Percentiles rank a stretch among this genome's conserved stretches.
These are phyloP conservation scores for Stegodyphus mimosarum DNA, from an alignment of 1,140 invertebrate species.

Conservation along the genomic window DNA sequence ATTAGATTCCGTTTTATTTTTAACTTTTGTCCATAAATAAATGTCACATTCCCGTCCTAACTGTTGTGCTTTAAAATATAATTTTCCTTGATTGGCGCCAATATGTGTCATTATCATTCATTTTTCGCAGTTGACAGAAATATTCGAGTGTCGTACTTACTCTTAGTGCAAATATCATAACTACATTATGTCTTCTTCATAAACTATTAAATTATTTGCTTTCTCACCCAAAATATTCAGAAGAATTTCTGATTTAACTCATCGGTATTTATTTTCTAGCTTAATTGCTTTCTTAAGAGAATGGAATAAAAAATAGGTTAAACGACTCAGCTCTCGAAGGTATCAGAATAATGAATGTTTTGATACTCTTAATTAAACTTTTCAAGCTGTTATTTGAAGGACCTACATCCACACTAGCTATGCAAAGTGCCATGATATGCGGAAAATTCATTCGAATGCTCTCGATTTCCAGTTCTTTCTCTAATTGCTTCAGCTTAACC, in stretches of 20 bases:
- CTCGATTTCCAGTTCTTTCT: not conserved
- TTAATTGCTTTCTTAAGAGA: not conserved
- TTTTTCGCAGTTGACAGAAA: not conserved
- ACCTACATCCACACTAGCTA: not conserved
- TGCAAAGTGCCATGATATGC: too few species aligned
- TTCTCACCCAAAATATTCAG: conserved; percentile 3
- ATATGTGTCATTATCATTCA: conserved; percentile 3
- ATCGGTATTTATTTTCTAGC: not conserved
- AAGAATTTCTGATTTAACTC: not conserved
- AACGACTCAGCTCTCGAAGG: not conserved
- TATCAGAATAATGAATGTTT: not conserved
- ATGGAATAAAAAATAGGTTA: conserved; percentile 8
- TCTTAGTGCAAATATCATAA: not conserved
- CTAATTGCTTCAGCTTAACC: not conserved
- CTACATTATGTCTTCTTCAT: not conserved
- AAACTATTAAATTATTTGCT: not conserved
- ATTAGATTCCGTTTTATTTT: too few species aligned
- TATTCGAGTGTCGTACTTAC: not conserved
- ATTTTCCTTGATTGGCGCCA: not conserved
- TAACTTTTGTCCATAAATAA: not conserved
- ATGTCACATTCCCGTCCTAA: not conserved
- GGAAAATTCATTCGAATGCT: not conserved
- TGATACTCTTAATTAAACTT: conserved; percentile 3
- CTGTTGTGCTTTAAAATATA: not conserved
- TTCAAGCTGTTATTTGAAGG: not conserved